Evolutionary conservation across 2,888 invertebrate genomes (phyloP).

Genomic region (Xanthia icteritia): DNA sequence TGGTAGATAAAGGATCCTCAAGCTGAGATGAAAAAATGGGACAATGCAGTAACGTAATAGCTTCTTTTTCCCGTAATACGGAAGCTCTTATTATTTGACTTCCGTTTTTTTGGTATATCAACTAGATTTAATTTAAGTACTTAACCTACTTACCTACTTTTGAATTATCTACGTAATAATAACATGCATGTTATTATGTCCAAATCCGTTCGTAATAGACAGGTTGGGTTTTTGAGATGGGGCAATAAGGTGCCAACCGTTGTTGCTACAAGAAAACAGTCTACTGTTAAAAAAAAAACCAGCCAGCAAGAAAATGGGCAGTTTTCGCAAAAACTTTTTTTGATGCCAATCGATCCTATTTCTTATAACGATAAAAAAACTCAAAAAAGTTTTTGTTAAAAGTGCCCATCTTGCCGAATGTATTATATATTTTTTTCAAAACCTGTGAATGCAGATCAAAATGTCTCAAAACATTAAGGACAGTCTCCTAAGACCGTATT

Average conservation of each 20-base stretch:
- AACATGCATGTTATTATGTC: conserved; percentile 13
- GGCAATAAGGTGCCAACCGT: too few species aligned
- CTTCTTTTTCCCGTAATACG: conserved; percentile 20
- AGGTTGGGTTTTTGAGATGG: neutral
- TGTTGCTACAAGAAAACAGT: too few species aligned
- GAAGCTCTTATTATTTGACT: conserved; percentile 27
- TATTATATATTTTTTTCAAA: too few species aligned
- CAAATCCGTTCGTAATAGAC: conserved; percentile 11
- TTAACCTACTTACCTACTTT: conserved; percentile 43
- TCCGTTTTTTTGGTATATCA: conserved; percentile 22
- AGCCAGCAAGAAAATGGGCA: too few species aligned
- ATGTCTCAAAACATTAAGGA: neutral
- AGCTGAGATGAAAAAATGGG: conserved; percentile 32
- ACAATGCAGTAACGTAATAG: conserved; percentile 26
- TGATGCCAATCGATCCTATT: too few species aligned
- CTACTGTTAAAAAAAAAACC: too few species aligned
- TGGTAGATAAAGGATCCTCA: conserved; percentile 12
- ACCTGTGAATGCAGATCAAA: too few species aligned
- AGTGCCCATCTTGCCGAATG: too few species aligned
- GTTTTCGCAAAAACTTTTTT: too few species aligned
- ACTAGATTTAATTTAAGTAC: conserved; percentile 26
- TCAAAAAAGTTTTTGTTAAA: too few species aligned
- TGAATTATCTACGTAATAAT: conserved; percentile 35
- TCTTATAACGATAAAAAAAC: too few species aligned
- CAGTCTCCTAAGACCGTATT: too few species aligned